Evolutionary conservation across 2,113 vertebrate species (phyloP).

Genomic region (Apus apus): DNA sequence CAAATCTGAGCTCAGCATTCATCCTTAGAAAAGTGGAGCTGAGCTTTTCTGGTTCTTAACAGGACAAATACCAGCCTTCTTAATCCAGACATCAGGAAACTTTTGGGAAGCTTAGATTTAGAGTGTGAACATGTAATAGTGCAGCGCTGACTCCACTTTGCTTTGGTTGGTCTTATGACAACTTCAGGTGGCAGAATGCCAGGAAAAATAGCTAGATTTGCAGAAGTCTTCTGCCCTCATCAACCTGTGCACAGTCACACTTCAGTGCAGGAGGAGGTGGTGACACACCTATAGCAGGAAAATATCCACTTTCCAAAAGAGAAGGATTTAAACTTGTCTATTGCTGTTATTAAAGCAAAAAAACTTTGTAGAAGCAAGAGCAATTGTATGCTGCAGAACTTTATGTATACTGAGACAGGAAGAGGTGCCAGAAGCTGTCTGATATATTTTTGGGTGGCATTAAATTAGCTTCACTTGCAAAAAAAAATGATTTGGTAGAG

Average conservation of each 20-base stretch:
- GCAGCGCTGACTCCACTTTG: not conserved
- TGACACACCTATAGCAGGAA: not conserved
- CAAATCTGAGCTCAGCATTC: not conserved
- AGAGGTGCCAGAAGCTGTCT: conserved; percentile 39
- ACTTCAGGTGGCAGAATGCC: not conserved
- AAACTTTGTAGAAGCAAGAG: conserved; percentile 43
- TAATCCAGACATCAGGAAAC: not conserved
- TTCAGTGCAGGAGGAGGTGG: not conserved
- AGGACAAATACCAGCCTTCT: not conserved
- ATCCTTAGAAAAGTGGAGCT: not conserved
- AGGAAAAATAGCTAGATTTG: not conserved
- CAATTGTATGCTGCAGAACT: not conserved
- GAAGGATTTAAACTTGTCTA: not conserved
- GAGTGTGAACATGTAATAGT: not conserved
- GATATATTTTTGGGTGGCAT: conserved; percentile 45
- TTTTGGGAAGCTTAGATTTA: not conserved
- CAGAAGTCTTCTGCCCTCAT: not conserved
- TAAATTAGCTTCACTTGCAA: conserved; percentile 37
- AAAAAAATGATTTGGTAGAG: conserved; percentile 2
- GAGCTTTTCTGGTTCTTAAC: not conserved
- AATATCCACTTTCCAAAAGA: not conserved
- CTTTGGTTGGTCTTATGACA: not conserved
- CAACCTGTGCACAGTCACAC: not conserved
- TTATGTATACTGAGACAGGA: conserved; percentile 8
- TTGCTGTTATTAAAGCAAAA: not conserved